A percentile compares a stretch with the other conserved stretches of the same genome.
Evolutionary conservation across 2,888 invertebrate species (phyloP).

Genomic region (Halocaridina rubra): DNA sequence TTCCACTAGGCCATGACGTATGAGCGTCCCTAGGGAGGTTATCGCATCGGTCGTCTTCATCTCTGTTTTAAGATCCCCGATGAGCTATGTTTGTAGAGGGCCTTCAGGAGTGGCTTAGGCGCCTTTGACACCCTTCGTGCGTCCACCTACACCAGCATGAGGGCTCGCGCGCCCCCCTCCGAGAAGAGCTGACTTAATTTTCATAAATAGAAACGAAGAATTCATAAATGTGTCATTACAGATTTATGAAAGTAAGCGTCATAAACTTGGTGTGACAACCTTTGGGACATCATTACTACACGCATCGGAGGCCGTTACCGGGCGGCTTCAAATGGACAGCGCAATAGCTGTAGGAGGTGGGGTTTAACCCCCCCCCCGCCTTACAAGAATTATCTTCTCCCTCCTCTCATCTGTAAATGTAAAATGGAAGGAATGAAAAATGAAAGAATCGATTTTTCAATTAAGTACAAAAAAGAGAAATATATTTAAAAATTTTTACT

Average conservation of each 20-base stretch:
- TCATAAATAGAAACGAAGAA: constrained; percentile 42
- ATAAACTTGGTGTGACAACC: constrained; percentile 22
- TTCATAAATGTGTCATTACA: constrained; percentile 45
- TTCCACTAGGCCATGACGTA: neutral
- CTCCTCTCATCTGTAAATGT: no score
- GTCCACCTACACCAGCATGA: neutral
- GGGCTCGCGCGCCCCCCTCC: neutral
- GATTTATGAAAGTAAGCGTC: constrained; percentile 33
- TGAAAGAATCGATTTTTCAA: no score
- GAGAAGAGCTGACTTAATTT: constrained; percentile 37
- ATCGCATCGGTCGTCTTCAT: neutral
- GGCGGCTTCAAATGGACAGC: neutral
- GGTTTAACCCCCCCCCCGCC: no score
- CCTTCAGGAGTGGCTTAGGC: neutral
- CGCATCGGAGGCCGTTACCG: neutral
- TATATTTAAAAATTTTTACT: no score
- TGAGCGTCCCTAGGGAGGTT: neutral
- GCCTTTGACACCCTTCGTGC: neutral
- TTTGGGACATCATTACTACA: constrained; percentile 38
- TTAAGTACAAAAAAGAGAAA: no score
- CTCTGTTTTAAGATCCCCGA: neutral
- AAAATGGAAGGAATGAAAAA: no score
- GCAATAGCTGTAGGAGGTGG: no score
- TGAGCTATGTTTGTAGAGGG: neutral
- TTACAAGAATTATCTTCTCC: no score